Conservation (phyloP, 2,113 vertebrate species). For the Megaceryle maxima region DNA sequence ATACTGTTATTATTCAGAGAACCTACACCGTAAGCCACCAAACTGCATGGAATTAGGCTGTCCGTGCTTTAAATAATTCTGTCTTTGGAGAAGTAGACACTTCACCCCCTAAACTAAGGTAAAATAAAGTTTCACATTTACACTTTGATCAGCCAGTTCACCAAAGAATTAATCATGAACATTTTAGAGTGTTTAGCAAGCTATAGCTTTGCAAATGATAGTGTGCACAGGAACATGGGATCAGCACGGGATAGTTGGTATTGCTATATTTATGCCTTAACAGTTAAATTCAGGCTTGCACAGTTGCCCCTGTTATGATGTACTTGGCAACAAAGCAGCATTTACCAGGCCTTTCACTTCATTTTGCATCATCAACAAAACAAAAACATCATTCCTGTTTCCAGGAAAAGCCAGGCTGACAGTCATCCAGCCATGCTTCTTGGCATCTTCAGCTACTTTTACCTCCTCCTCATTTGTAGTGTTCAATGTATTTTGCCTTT, state of each 20-base stretch:
- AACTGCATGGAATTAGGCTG: background rate
- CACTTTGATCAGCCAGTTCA: background rate
- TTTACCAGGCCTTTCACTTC: background rate
- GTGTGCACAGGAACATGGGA: background rate
- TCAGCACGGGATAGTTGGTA: background rate
- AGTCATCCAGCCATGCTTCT: background rate
- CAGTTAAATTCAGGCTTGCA: background rate
- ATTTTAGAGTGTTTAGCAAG: background rate
- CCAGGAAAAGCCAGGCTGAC: background rate
- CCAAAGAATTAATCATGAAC: background rate
- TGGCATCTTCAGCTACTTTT: background rate
- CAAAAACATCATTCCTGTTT: background rate
- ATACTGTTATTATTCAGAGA: background rate
- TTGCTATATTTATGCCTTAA: background rate
- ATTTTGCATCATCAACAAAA: background rate
- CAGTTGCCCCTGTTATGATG: background rate
- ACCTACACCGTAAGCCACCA: background rate
- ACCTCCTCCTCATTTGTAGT: background rate
- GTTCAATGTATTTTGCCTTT: background rate
- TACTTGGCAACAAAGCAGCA: background rate
- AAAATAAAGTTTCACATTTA: background rate
- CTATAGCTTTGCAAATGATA: background rate
- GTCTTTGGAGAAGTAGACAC: background rate
- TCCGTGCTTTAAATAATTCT: background rate
- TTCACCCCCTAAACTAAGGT: background rate